Evolutionary conservation across 1,140 invertebrate genomes (phyloP), one percentile per base, ranked within the genome.

Genomic region (Acyrthosiphon pisum): DNA sequence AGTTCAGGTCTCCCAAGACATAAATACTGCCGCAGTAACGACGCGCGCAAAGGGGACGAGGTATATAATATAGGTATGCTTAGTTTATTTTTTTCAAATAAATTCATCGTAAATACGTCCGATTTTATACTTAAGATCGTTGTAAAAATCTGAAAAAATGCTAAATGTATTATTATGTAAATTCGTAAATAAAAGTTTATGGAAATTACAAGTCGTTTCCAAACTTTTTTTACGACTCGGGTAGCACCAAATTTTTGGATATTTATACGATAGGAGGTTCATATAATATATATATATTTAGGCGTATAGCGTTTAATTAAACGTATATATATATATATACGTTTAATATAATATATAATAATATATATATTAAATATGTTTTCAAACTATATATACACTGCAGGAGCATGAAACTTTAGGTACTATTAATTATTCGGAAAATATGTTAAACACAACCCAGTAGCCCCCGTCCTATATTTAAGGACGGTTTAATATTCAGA

Each of bases 131-230:
- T 76, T 76, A 14, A n/a, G 60, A 76, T 76, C n/a, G 11, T 76
- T 76, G n/a, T 18, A 76, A 14, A 68, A 68, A 76, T 76, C n/a
- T 76, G 60, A 76, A 76, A 6, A n/a, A 76, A 76, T 76, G 30
- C 6, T 6, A 76, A 76, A 4, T 6, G n/a, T 14, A 76, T 76
- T 14, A 76, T 76, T n/a, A 76, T 76, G n/a, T 76, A 76, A n/a
- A 76, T n/a, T n/a, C 60, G 18, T n/a, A 76, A 76, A 76, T 76
- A n/a, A 76, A 76, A 76, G 60, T 76, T 76, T 76, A 76, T 76
- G n/a, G 14, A n/a, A n/a, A 76, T 76, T 76, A 18, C n/a, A 30
- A 76, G 30, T 76, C 30, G n/a, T 76, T 76, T 76, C 14, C 30
- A 76, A 76, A 76, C 60, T 76, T 76, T 68, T 56, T 76, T 76